Base-by-base conservation (phyloP, 2,113 vertebrate genomes). In the Nerophis lumbriciformis region DNA sequence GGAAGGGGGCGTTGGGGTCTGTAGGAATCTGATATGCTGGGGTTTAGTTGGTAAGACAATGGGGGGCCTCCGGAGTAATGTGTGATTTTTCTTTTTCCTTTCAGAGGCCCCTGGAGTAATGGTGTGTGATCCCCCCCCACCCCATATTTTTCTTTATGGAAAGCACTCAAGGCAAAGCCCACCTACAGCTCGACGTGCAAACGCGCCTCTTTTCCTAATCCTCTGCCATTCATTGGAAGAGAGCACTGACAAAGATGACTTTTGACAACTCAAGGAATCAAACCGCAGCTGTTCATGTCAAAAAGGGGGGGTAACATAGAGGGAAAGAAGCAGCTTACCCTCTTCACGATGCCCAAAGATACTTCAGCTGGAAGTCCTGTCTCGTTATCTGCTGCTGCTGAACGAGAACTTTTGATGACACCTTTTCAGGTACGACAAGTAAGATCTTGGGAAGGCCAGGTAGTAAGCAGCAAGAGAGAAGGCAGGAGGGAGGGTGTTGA, bases 201-300 rank as follows among this genome's bases (percentile, higher is more conserved):
- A 81, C 81, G 86, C 75, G 75, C 87, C 84, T 82, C 77, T 78
- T 79, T 72, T 70, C 80, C 65, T 79, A 79, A 87, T 88, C 81
- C 68, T 48, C 69, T 77, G 71, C 85, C 76, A 84, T 84, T 89
- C 83, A 83, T 72, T 77, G 73, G 63, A 54, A 72, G 64, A 55
- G 61, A 70, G 68, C 69, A 71, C 78, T 73, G 87, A 88, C 86
- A 87, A 88, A 88, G 85, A 87, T 86, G 76, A 88, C 86, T 88
- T 88, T 77, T 85, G 86, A 88, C 85, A 87, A 85, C 64, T 77
- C 68, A 61, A 83, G 79, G 86, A 88, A 86, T 88, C 84, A 83
- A 82, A 83, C 77, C 50, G 52, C 79, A 79, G 82, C 83, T 86
- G 84, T 79, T 77, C 82, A 76, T 38, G 50, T 28, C 78, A 67